Conservation (phyloP, 2,113 vertebrate species). For the Rostratula benghalensis region DNA sequence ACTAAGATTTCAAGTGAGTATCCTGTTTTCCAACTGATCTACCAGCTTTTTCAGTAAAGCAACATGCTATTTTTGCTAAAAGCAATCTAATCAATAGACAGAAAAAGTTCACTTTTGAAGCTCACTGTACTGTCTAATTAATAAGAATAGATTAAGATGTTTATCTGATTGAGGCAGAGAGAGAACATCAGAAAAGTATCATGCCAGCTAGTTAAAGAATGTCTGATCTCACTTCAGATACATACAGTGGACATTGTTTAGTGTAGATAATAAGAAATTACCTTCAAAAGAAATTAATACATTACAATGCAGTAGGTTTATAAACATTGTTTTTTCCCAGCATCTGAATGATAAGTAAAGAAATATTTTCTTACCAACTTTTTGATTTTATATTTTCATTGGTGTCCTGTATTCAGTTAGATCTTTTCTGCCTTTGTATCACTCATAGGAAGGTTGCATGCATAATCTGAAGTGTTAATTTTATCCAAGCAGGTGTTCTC, state of each 20-base stretch:
- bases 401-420: background rate
- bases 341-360: background rate
- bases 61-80: background rate
- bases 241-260: background rate
- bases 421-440: background rate
- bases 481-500: background rate
- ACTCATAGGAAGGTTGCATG: background rate
- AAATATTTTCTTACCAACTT: background rate
- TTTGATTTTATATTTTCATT: background rate
- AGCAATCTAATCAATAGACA: background rate
- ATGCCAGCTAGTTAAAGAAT: background rate
- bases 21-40: background rate
- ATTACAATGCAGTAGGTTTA: background rate
- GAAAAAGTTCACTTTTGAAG: background rate
- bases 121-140: background rate
- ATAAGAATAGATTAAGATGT: background rate
- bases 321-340: background rate
- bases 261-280: background rate
- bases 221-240: background rate
- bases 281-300: background rate
- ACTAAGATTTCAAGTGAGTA: background rate
- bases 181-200: background rate
- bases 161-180: background rate
- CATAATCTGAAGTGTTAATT: accelerated
- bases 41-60: background rate